Evolutionary conservation across 2,888 invertebrate genomes (phyloP), one percentile per base, ranked within the genome.

Genomic region (Acanthosoma haemorrhoidale): DNA sequence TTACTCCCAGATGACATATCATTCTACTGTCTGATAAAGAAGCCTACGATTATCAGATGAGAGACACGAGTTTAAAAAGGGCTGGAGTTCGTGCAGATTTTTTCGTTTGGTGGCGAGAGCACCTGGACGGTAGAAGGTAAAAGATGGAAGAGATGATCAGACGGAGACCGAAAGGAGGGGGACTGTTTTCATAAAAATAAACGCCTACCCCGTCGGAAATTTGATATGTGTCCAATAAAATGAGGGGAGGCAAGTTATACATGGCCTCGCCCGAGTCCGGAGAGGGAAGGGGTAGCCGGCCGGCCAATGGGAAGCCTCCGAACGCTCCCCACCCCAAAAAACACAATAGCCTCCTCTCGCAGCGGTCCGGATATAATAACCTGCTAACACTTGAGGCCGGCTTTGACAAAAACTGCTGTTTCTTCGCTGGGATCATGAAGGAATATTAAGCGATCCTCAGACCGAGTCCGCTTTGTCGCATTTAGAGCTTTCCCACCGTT

Each of bases 201-300:
- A 61, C 32, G 61, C n/a, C 34, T n/a, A n/a, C 13, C 18, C 36
- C 18, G 61, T 36, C 32, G 36, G 61, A 61, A 61, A 61, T 61
- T 61, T 61, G 61, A 61, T 61, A 61, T 61, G 61, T 61, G 61
- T 21, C 61, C 61, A 61, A 61, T 61, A 36, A 61, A 21, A 21
- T 21, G 61, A 36, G 61, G 21, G 61, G 36, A 61, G 8, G 61
- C 36, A 29, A 21, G 61, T 32, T 32, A 38, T 61, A 36, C 61
- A 61, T 36, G 61, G 61, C 51, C 51, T 11, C 25, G 29, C 51
- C n/a, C n/a, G n/a, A n/a, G n/a, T n/a, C n/a, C n/a, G n/a, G n/a
- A n/a, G 25, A 1, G 13, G 16, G 25, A 25, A 25, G 51, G 51
- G 51, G 51, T n/a, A 5, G 6, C 1, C 51, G 11, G 25, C n/a